phyloP scores from a whole-genome alignment of 2,797 vertebrate species.

The Pseudochaenichthys georgianus region DNA sequence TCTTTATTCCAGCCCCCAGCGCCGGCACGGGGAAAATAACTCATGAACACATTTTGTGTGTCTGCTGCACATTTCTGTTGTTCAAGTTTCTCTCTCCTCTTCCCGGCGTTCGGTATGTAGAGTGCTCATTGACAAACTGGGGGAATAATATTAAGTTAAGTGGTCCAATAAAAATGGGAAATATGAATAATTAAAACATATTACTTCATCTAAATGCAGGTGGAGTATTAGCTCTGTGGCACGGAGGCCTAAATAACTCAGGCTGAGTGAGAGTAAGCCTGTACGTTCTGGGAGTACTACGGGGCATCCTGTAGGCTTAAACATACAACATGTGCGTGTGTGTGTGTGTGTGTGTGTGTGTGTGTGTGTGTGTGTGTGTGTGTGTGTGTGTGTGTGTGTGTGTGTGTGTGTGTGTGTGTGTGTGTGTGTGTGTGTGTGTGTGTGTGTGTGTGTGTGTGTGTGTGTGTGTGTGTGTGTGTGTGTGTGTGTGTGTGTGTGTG shows the following conservation, averaged over 20 bases:
- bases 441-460: too few species aligned
- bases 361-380: too few species aligned
- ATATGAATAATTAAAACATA: constrained; percentile 82
- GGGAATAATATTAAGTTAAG: constrained; percentile 71
- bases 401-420: too few species aligned
- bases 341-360: too few species aligned
- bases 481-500: too few species aligned
- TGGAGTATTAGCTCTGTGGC: constrained; percentile 43
- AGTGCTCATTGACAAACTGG: constrained; percentile 62
- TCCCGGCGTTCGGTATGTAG: constrained; percentile 36
- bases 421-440: too few species aligned
- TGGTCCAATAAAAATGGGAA: constrained; percentile 69
- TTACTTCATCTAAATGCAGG: constrained; percentile 76
- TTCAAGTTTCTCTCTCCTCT: constrained; percentile 63
- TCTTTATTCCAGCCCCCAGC: constrained; percentile 74
- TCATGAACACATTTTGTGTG: constrained; percentile 78
- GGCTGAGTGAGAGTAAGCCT: constrained; percentile 26
- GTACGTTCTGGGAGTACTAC: constrained; percentile 16
- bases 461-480: too few species aligned
- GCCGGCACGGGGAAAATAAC: constrained; percentile 65
- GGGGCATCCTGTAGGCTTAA: constrained; percentile 20
- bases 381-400: too few species aligned
- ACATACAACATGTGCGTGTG: not conserved
- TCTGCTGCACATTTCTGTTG: constrained; percentile 63
- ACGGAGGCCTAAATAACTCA: constrained; percentile 42